Evolutionary conservation across 2,113 vertebrate genomes (phyloP).

Genomic region (Cariama cristata): DNA sequence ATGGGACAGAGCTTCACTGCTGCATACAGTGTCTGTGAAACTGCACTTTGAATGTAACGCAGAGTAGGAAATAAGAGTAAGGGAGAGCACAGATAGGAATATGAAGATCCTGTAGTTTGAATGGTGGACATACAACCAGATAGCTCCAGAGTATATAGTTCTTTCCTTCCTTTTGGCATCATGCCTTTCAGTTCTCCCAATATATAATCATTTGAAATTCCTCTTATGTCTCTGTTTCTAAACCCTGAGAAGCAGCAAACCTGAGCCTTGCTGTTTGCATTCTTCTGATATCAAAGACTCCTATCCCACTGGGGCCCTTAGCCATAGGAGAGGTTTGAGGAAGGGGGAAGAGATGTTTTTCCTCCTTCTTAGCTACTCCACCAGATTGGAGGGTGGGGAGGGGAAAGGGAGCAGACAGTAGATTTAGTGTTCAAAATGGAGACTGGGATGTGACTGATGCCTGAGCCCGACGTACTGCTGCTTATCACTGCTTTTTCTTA

Average conservation of each 20-base stretch:
- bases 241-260: slow-evolving; percentile 39
- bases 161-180: slow-evolving; percentile 29
- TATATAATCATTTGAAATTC: slow-evolving; percentile 42
- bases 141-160: background rate
- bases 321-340: slow-evolving; percentile 44
- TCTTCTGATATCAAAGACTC: slow-evolving; percentile 55
- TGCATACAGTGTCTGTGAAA: background rate
- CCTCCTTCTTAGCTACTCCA: background rate
- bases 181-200: slow-evolving; percentile 13
- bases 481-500: background rate
- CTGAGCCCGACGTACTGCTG: background rate
- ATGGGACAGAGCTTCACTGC: background rate
- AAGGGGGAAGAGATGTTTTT: slow-evolving; percentile 42
- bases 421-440: background rate
- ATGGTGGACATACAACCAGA: background rate
- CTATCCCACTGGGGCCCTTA: slow-evolving; percentile 1
- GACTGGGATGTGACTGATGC: background rate
- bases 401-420: background rate
- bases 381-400: background rate
- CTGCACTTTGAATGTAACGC: background rate
- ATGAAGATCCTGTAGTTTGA: background rate
- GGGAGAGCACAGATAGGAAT: background rate
- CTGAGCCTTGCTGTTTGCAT: slow-evolving; percentile 47
- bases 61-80: background rate
- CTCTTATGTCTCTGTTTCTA: slow-evolving; percentile 43